These are phyloP conservation scores for Dreissena polymorpha DNA, from an alignment of 1,140 invertebrate genomes.

Conservation along the genomic window DNA sequence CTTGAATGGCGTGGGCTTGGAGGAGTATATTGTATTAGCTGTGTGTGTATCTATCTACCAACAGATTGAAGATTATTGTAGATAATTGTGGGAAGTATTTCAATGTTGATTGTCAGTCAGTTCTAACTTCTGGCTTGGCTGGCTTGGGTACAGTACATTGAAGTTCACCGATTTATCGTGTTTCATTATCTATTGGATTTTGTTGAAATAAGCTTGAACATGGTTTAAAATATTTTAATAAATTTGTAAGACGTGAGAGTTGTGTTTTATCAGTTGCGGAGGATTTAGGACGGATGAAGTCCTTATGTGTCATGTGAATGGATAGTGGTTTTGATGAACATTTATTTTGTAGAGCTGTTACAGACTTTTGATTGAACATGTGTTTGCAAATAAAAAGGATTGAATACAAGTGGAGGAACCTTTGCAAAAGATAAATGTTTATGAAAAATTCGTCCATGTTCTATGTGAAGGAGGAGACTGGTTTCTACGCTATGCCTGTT, in stretches of 20 bases:
- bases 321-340: too few species aligned
- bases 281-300: too few species aligned
- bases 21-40: neutral
- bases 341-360: too few species aligned
- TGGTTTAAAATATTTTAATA: too few species aligned
- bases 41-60: neutral
- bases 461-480: constrained; percentile 34
- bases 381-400: too few species aligned
- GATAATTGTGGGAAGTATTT: constrained; percentile 12
- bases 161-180: constrained; percentile 7
- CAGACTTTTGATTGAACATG: too few species aligned
- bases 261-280: too few species aligned
- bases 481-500: constrained; percentile 40
- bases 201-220: too few species aligned
- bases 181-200: neutral
- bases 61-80: constrained; percentile 7
- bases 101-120: neutral
- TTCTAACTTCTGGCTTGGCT: neutral
- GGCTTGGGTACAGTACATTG: neutral
- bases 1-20: constrained; percentile 21
- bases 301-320: too few species aligned
- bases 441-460: constrained; percentile 49
- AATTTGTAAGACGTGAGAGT: too few species aligned
- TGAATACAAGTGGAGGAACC: too few species aligned
- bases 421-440: constrained; percentile 36